Base-by-base conservation (phyloP, 35 echinoderm and acorn worm genomes). In the Patiria miniata region DNA sequence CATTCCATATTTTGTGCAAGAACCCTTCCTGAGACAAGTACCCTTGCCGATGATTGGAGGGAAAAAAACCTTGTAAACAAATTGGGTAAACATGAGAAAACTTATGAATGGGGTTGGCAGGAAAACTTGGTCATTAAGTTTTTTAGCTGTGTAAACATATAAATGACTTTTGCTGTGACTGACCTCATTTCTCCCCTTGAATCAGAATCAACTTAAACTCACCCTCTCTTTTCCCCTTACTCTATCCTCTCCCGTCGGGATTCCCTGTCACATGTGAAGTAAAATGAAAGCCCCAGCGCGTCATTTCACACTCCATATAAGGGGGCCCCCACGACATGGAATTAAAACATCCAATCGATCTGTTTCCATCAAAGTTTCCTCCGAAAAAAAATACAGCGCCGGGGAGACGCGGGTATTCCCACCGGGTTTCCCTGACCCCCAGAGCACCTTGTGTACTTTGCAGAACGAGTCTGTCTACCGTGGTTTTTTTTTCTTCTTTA, bases 381-480 rank as follows among this genome's bases (percentile, higher is more conserved):
- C 26, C 34, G 29, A 73, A 73, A 73, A 73, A 47, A 73, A 73
- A 73, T 32, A 28, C 65, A 73, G 65, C 65, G 26, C 65, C 23
- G 42, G 65, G 34, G 65, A 73, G 18, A 26, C 34, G 26, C 4
- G 34, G 0, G 29, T 32, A 73, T 73, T 73, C 65, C 65, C 65
- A 2, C 1, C 2, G 26, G 65, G 26, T 9, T 73, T 36, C 10
- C 14, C 26, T 73, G 65, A 73, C 65, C 65, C 65, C 34, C 23
- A 73, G 15, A 22, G 65, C 65, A 34, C 65, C 65, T 73, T 73
- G 65, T 73, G 65, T 44, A 52, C 40, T 83, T 52, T 83, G 23
- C 10, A 10, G 30, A 33, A 15, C 37, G 16, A 26, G 15, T n/a
- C 23, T 40, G 78, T 42, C n/a, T 47, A 6, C 23, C 39, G 17